A percentile compares a stretch with the other conserved stretches of the same genome.
These are phyloP conservation scores for Ericerus pela DNA, from an alignment of 1,140 invertebrate genomes.

Conservation along the genomic window DNA sequence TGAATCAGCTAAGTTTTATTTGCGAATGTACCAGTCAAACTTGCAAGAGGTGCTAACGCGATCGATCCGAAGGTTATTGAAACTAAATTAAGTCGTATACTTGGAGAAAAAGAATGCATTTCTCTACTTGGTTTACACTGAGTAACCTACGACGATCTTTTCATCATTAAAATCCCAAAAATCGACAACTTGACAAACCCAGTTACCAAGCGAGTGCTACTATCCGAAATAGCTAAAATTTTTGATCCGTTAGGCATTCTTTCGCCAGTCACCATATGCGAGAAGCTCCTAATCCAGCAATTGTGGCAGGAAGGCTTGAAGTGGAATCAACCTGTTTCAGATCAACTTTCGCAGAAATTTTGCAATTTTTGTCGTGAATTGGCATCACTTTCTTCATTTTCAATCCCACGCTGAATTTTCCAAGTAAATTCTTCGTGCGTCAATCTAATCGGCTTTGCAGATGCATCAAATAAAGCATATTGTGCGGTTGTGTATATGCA, in stretches of 20 bases:
- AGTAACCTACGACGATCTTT: constrained; percentile 16
- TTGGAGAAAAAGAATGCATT: not conserved
- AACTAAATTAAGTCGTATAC: not conserved
- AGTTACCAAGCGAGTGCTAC: constrained; percentile 20
- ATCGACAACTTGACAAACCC: not conserved
- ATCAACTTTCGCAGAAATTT: too few relatives aligned
- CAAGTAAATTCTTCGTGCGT: constrained; percentile 5
- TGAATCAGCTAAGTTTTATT: not conserved
- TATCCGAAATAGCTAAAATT: constrained; percentile 25
- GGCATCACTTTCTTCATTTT: constrained; percentile 18
- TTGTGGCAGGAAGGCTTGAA: constrained; percentile 26
- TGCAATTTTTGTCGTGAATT: constrained; percentile 22
- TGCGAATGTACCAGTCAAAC: constrained; percentile 6
- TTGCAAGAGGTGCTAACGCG: not conserved
- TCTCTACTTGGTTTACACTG: constrained; percentile 19
- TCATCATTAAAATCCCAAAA: constrained; percentile 7
- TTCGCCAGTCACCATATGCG: constrained; percentile 24
- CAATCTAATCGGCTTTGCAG: constrained; percentile 24
- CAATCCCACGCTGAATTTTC: constrained; percentile 13
- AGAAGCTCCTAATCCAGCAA: constrained; percentile 31
- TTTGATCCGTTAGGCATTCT: constrained; percentile 33
- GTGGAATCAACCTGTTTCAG: constrained; percentile 29
- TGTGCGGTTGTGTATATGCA: constrained; percentile 20
- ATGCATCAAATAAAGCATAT: constrained; percentile 16
- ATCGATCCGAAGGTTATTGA: not conserved